phyloP scores from a whole-genome alignment of 2,888 invertebrate genomes.

The Chloroclysta siterata region DNA sequence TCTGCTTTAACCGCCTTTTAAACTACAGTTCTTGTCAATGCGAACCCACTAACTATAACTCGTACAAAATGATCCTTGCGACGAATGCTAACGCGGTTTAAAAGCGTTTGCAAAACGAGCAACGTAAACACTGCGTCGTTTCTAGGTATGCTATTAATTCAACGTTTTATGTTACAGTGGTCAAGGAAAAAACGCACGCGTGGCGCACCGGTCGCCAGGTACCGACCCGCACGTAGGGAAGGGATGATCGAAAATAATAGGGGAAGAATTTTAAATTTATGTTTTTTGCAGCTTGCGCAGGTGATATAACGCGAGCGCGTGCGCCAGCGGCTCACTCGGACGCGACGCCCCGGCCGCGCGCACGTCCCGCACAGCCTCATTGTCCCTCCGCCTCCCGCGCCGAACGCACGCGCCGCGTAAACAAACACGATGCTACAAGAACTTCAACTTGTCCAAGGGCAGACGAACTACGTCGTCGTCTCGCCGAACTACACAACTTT shows the following conservation, averaged over 20 bases:
- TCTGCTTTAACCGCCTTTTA: slow-evolving; percentile 28
- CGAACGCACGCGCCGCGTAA: slow-evolving; percentile 69
- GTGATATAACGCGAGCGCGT: slow-evolving; percentile 83
- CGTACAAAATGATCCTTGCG: slow-evolving; percentile 9
- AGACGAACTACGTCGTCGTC: slow-evolving; percentile 87
- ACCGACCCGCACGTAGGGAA: slow-evolving; percentile 83
- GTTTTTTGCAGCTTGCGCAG: slow-evolving; percentile 85
- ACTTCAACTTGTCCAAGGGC: slow-evolving; percentile 82
- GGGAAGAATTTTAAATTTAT: slow-evolving; percentile 84
- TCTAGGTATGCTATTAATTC: slow-evolving; percentile 47
- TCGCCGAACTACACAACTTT: slow-evolving; percentile 80
- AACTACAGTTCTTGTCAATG: slow-evolving; percentile 25
- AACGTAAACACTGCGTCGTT: slow-evolving; percentile 38
- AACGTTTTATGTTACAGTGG: slow-evolving; percentile 62
- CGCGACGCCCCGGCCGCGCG: slow-evolving; percentile 72
- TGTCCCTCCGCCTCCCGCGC: slow-evolving; percentile 70
- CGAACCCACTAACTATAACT: slow-evolving; percentile 15
- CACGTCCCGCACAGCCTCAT: slow-evolving; percentile 73
- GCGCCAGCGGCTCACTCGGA: slow-evolving; percentile 82
- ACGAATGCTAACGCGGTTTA: slow-evolving; percentile 28
- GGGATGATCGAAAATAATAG: slow-evolving; percentile 85
- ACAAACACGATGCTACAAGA: slow-evolving; percentile 81
- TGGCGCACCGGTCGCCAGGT: slow-evolving; percentile 70
- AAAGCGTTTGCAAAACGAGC: slow-evolving; percentile 36
- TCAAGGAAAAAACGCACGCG: slow-evolving; percentile 81